These are phyloP conservation scores for Drosophila chauvacae DNA, from an alignment of 1,140 invertebrate species.

Conservation along the genomic window DNA sequence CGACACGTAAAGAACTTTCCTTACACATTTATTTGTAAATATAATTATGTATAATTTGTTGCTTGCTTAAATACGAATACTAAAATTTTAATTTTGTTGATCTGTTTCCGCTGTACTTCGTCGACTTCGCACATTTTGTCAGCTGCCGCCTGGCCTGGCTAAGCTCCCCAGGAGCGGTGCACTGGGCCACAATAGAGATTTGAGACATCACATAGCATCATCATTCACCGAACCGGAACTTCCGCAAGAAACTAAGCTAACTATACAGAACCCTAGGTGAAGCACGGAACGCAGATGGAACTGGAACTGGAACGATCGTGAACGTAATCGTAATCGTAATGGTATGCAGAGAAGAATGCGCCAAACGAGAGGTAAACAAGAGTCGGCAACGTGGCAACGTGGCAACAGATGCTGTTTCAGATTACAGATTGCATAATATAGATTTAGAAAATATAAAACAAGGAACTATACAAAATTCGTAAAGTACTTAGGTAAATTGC, in stretches of 20 bases:
- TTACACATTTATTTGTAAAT: constrained; percentile 83
- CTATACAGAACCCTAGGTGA: constrained; percentile 74
- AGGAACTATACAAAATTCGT: constrained; percentile 83
- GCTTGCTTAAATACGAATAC: constrained; percentile 86
- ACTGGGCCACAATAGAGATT: constrained; percentile 78
- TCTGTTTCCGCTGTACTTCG: constrained; percentile 62
- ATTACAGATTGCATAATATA: constrained; percentile 65
- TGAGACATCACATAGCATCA: constrained; percentile 81
- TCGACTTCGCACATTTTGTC: constrained; percentile 46
- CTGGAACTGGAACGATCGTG: constrained; percentile 59
- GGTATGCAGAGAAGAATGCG: constrained; percentile 57
- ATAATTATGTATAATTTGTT: constrained; percentile 83
- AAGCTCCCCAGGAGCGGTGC: constrained; percentile 68
- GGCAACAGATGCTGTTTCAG: constrained; percentile 47
- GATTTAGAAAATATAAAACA: constrained; percentile 75
- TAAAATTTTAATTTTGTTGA: constrained; percentile 86
- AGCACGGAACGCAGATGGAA: constrained; percentile 66
- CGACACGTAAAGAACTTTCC: constrained; percentile 80
- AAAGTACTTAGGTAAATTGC: constrained; percentile 80
- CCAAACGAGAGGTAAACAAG: constrained; percentile 57
- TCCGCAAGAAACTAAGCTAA: constrained; percentile 72
- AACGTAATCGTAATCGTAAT: constrained; percentile 45
- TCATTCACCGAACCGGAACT: constrained; percentile 72
- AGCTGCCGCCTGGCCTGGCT: constrained; percentile 28
- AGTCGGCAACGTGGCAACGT: constrained; percentile 51